These are phyloP conservation scores for Buathra laborator DNA, from an alignment of 2,888 invertebrate species.

Conservation along the genomic window DNA sequence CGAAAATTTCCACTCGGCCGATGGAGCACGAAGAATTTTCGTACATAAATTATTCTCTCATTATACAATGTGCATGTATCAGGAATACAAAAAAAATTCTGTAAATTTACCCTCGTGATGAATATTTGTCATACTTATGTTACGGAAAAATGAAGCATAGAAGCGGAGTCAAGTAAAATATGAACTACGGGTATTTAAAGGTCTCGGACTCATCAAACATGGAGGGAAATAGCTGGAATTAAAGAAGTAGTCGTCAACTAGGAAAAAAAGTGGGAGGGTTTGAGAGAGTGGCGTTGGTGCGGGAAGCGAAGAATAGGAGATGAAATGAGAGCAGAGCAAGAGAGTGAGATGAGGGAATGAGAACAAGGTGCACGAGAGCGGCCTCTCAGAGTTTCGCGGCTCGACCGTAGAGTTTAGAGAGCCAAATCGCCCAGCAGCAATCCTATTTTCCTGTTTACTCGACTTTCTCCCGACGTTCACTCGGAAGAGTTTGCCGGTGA, in stretches of 20 bases:
- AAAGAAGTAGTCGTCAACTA: slow-evolving; percentile 16
- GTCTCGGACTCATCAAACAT: slow-evolving; percentile 2
- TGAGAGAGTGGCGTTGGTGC: background rate
- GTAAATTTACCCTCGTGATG: background rate
- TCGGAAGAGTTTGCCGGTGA: slow-evolving; percentile 7
- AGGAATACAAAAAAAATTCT: no score
- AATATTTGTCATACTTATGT: background rate
- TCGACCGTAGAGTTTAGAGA: slow-evolving; percentile 37
- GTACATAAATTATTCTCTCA: background rate
- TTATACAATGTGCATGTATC: background rate
- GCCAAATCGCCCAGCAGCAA: slow-evolving; percentile 62
- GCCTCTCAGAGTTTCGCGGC: slow-evolving; percentile 50
- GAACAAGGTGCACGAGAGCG: slow-evolving; percentile 41
- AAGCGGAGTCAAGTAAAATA: background rate
- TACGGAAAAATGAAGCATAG: background rate
- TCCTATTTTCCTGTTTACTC: slow-evolving; percentile 64
- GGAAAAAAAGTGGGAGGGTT: background rate
- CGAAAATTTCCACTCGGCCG: slow-evolving; percentile 29
- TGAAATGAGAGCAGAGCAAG: slow-evolving; percentile 27
- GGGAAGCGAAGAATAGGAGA: slow-evolving; percentile 25
- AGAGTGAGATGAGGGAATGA: slow-evolving; percentile 42
- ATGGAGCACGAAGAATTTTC: background rate
- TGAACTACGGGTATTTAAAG: background rate
- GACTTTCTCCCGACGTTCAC: slow-evolving; percentile 36
- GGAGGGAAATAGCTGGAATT: slow-evolving; percentile 23